These are phyloP conservation scores for Drosophila subobscura DNA, from an alignment of 1,140 invertebrate genomes.

Conservation along the genomic window DNA sequence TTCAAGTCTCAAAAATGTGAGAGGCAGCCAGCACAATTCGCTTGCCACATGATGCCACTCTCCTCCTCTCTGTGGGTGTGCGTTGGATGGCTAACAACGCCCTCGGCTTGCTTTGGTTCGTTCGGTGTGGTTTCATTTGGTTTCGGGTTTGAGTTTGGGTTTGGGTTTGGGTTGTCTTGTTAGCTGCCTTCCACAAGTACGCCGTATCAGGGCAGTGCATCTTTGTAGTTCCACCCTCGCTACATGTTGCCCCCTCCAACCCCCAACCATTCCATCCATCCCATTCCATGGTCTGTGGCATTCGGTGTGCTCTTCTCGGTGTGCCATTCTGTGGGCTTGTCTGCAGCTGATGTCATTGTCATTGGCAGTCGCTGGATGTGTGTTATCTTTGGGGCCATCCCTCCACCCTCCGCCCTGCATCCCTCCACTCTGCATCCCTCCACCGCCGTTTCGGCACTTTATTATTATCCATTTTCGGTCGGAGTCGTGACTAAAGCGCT, in stretches of 20 bases:
- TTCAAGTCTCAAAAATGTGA: constrained; percentile 8
- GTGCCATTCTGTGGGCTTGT: constrained; percentile 63
- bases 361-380: constrained; percentile 65
- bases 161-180: constrained; percentile 24
- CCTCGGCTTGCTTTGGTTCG: constrained; percentile 19
- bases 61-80: constrained; percentile 16
- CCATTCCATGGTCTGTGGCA: constrained; percentile 10
- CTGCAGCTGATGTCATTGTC: constrained; percentile 79
- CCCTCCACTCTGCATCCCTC: not conserved
- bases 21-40: constrained; percentile 18
- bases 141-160: not conserved
- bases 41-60: constrained; percentile 2
- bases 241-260: not conserved
- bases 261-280: not conserved
- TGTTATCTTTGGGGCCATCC: constrained; percentile 45
- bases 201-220: constrained; percentile 32
- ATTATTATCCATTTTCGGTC: constrained; percentile 66
- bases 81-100: constrained; percentile 42
- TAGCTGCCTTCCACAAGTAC: constrained; percentile 12
- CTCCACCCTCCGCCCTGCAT: not conserved
- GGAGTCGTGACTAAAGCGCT: constrained; percentile 54
- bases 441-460: constrained; percentile 37
- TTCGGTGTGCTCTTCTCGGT: constrained; percentile 18
- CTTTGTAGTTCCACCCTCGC: constrained; percentile 34
- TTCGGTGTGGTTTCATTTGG: constrained; percentile 1